A percentile compares a stretch with the other conserved stretches of the same genome.
Evolutionary conservation across 2,797 vertebrate genomes (phyloP).

Genomic region (Miichthys miiuy): DNA sequence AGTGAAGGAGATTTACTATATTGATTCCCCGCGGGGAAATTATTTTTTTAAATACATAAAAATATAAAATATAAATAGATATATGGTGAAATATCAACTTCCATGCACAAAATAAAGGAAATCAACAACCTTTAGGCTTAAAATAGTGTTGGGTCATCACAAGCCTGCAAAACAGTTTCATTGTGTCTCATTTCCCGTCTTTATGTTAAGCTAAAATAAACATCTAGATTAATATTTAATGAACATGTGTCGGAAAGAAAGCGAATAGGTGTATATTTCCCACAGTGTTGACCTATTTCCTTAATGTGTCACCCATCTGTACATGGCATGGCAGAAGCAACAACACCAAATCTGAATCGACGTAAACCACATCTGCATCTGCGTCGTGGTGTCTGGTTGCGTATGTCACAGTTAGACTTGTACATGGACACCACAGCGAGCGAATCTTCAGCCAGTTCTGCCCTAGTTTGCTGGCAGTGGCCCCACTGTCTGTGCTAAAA

Average conservation of each 20-base stretch:
- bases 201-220: neutral
- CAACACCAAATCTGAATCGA: neutral
- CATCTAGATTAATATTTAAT: neutral
- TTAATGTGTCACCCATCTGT: neutral
- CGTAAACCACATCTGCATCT: conserved; percentile 5
- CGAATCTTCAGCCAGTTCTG: conserved; percentile 80
- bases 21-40: no score
- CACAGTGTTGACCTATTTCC: neutral
- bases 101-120: neutral
- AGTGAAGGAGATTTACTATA: neutral
- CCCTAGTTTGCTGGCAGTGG: conserved; percentile 83
- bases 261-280: neutral
- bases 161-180: neutral
- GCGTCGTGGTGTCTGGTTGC: conserved; percentile 13
- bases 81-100: neutral
- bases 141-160: neutral
- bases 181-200: neutral
- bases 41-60: neutral
- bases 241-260: neutral
- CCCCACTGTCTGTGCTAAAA: conserved; percentile 84
- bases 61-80: neutral
- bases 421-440: conserved; percentile 55
- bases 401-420: conserved; percentile 32
- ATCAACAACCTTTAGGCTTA: neutral
- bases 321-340: neutral